phyloP scores from a whole-genome alignment of 2,113 vertebrate species.

The Empidonax alnorum region DNA sequence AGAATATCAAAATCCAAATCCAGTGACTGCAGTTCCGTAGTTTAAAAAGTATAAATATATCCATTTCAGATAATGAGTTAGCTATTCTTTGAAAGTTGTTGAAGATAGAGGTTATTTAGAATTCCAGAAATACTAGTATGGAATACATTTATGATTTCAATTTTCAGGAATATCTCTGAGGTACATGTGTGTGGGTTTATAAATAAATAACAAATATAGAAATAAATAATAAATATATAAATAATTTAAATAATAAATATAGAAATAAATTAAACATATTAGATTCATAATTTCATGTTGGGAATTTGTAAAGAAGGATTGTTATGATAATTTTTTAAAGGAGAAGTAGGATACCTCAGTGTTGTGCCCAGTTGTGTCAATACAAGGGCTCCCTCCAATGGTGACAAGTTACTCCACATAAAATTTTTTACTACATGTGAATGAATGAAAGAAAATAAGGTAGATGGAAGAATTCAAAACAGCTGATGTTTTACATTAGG shows the following conservation, averaged over 20 bases:
- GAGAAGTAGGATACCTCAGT: neutral
- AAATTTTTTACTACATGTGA: neutral
- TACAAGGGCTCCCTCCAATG: constrained; percentile 45
- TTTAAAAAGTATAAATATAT: neutral
- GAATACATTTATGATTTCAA: neutral
- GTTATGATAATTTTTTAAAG: neutral
- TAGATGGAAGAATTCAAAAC: neutral
- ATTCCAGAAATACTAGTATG: neutral
- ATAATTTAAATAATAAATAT: too few relatives aligned
- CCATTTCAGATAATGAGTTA: neutral
- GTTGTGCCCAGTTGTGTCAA: neutral
- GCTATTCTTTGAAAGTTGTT: neutral
- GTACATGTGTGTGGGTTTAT: neutral
- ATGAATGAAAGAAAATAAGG: neutral
- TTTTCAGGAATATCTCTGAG: neutral
- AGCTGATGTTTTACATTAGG: neutral
- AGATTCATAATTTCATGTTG: neutral
- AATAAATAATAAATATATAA: too few relatives aligned
- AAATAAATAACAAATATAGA: neutral
- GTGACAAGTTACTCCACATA: neutral
- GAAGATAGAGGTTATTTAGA: neutral
- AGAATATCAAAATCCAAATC: neutral
- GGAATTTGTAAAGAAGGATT: neutral
- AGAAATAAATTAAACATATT: neutral
- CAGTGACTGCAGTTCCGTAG: neutral